Base-by-base conservation (phyloP, 2,888 invertebrate species). In the Hydropsyche betteni region DNA sequence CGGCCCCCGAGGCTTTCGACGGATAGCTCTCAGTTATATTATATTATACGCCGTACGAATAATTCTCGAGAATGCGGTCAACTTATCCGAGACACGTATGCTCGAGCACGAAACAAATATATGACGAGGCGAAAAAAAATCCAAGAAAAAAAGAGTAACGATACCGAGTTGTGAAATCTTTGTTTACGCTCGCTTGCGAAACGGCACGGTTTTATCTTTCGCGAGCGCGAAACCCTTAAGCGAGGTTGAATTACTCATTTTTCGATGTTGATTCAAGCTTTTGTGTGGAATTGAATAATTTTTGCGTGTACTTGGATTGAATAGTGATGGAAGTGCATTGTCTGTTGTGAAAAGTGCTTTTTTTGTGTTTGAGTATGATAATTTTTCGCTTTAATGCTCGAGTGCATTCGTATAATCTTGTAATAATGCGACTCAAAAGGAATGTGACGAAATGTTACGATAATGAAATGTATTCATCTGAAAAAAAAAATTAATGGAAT, bases 31-130 rank as follows among this genome's bases (percentile, higher is more conserved):
- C 44, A 69, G 44, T 10, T 44, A 44, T 44, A 8, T 44, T 7
- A 44, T 44, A 44, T 44, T 44, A 24, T 44, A 44, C 10, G 10
- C 10, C 10, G 44, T 44, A 69, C 52, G 52, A 70, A 70, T 53
- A 70, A 70, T 70, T 52, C 36, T 14, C n/a, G 51, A 53, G 70
- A 70, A 70, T 70, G 70, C 70, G 70, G 70, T 70, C 70, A 70
- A 70, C 34, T 36, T 52, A 14, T 53, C 33, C 64, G 64, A 36
- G 16, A 16, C 16, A 10, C 16, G 16, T 58, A 16, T 58, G 58
- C 16, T 24, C 16, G 24, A 14, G 58, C 58, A 64, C 64, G 64
- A 64, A 64, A 36, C 64, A 34, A 16, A 14, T 55, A 16, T 12
- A 51, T 51, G 51, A 51, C 8, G 51, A 51, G 51, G n/a, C 10